Percentiles rank a stretch among this genome's conserved stretches.
Conservation (phyloP, 2,797 vertebrate genomes). For the Threskiornis aethiopicus region DNA sequence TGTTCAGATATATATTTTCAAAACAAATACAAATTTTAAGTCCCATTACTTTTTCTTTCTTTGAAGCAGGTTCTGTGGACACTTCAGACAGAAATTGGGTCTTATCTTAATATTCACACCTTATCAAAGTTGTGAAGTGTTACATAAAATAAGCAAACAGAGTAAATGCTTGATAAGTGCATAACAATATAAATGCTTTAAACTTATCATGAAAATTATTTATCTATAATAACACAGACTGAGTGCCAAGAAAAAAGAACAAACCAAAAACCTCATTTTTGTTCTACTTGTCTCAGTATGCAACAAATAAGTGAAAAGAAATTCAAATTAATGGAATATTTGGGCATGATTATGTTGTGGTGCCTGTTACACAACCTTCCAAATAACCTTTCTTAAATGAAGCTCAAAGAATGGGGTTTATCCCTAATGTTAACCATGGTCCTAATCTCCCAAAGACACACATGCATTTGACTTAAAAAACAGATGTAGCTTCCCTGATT, state of each 20-base stretch:
- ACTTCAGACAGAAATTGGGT: slow-evolving; percentile 22
- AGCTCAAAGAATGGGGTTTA: not conserved
- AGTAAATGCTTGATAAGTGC: slow-evolving; percentile 35
- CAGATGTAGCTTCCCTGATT: not conserved
- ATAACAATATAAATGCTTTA: slow-evolving; percentile 34
- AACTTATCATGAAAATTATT: slow-evolving; percentile 42
- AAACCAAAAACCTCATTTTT: not conserved
- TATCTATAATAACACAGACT: slow-evolving; percentile 41
- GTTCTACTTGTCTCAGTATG: not conserved
- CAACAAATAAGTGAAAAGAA: not conserved
- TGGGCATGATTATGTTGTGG: not conserved
- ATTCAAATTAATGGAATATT: not conserved
- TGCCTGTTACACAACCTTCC: not conserved
- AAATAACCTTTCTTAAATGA: not conserved
- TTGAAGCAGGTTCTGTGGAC: slow-evolving; percentile 15
- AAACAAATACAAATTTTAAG: slow-evolving; percentile 11
- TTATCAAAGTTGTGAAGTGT: slow-evolving; percentile 44
- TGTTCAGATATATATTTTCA: not conserved
- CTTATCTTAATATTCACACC: slow-evolving; percentile 53
- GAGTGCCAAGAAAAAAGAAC: slow-evolving; percentile 16
- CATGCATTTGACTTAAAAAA: not conserved
- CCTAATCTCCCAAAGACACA: not conserved
- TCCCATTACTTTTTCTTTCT: slow-evolving; percentile 3
- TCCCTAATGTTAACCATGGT: not conserved
- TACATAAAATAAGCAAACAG: slow-evolving; percentile 21